phyloP scores from a whole-genome alignment of 2,113 vertebrate genomes.

The Tetrax tetrax region DNA sequence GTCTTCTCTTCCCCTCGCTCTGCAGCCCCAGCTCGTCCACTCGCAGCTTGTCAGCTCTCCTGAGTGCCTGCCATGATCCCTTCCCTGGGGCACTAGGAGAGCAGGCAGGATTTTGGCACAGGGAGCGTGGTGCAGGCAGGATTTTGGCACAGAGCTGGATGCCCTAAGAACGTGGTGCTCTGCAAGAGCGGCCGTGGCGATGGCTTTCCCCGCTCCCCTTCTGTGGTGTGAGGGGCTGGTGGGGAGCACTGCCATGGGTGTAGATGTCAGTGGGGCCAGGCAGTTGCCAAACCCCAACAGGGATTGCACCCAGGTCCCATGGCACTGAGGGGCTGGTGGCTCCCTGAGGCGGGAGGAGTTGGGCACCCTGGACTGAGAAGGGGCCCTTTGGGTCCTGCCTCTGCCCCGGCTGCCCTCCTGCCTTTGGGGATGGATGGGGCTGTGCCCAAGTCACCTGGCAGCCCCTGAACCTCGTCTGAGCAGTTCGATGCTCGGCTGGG shows the following conservation, averaged over 20 bases:
- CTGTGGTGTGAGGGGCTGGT: accelerated
- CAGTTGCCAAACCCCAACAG: not conserved
- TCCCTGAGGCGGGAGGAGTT: not conserved
- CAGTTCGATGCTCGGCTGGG: accelerated
- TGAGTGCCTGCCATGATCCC: not conserved
- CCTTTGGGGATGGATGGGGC: not conserved
- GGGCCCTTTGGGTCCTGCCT: not conserved
- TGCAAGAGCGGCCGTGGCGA: accelerated
- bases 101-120: not conserved
- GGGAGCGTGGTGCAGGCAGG: no score
- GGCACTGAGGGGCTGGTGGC: not conserved
- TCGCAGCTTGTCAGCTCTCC: not conserved
- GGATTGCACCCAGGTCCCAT: not conserved
- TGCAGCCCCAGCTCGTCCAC: not conserved
- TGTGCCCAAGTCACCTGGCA: not conserved
- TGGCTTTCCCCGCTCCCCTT: not conserved
- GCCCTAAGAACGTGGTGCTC: accelerated
- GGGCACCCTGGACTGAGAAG: not conserved
- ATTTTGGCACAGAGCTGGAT: not conserved
- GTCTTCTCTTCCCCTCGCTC: not conserved
- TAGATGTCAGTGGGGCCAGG: not conserved
- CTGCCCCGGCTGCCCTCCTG: not conserved
- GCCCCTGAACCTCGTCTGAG: not conserved
- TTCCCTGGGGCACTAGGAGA: not conserved
- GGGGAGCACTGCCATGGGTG: not conserved